Evolutionary conservation across 1,140 invertebrate genomes (phyloP).

Genomic region (Limonius californicus): DNA sequence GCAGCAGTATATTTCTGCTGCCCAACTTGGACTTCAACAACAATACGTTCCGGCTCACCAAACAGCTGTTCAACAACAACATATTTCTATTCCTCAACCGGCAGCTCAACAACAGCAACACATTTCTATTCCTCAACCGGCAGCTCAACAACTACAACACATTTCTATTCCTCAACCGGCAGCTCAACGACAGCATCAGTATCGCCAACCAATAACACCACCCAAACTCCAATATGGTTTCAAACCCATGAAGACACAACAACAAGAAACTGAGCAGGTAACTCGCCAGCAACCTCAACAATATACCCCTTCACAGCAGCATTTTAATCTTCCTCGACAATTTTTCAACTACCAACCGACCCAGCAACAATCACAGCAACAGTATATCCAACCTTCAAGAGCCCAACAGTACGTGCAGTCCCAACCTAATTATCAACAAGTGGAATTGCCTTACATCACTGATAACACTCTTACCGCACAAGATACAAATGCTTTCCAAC

Average conservation of each 20-base stretch:
- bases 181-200: slow-evolving; percentile 21
- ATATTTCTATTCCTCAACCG: too few relatives aligned
- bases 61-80: background rate
- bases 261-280: background rate
- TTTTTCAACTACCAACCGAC: background rate
- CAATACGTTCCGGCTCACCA: slow-evolving; percentile 20
- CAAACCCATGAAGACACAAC: background rate
- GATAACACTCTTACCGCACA: slow-evolving; percentile 31
- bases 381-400: slow-evolving; percentile 5
- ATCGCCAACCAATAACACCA: background rate
- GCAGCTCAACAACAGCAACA: too few relatives aligned
- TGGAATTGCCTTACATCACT: slow-evolving; percentile 32
- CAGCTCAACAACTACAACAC: too few relatives aligned
- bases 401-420: slow-evolving; percentile 2
- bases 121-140: too few relatives aligned
- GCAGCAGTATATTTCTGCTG: too few relatives aligned
- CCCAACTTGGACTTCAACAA: too few relatives aligned
- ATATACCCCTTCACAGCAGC: too few relatives aligned
- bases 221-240: background rate
- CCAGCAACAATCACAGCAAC: slow-evolving; percentile 10
- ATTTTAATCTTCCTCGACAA: background rate
- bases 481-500: slow-evolving; percentile 20
- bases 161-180: too few relatives aligned
- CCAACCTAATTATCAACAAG: slow-evolving; percentile 21
- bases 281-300: background rate